Percentiles rank a stretch among this genome's conserved stretches.
These are phyloP conservation scores for Syngnathus floridae DNA, from an alignment of 2,113 vertebrate species.

Conservation along the genomic window DNA sequence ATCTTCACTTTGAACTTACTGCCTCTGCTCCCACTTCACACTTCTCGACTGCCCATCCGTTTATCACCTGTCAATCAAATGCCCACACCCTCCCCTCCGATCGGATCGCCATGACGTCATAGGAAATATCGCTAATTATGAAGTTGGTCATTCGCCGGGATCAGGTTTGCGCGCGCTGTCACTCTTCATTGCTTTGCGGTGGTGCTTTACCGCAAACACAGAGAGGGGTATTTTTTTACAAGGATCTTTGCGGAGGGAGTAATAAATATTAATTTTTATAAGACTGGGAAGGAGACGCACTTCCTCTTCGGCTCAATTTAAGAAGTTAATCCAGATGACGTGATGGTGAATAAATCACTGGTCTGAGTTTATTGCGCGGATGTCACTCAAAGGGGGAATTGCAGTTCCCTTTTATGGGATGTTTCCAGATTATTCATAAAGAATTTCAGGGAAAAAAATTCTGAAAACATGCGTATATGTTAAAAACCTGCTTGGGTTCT, in stretches of 20 bases:
- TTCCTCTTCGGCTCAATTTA: neutral
- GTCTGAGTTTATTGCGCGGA: neutral
- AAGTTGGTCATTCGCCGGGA: slow-evolving; percentile 19
- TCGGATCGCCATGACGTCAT: slow-evolving; percentile 18
- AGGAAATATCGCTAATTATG: slow-evolving; percentile 46
- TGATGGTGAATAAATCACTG: neutral
- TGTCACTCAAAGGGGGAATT: slow-evolving; percentile 9
- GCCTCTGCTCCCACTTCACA: slow-evolving; percentile 10
- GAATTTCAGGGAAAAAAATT: slow-evolving; percentile 37
- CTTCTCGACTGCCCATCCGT: slow-evolving; percentile 23
- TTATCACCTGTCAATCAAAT: slow-evolving; percentile 41
- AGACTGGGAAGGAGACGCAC: neutral
- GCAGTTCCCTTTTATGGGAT: slow-evolving; percentile 14
- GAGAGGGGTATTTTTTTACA: neutral
- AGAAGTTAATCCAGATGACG: slow-evolving; percentile 1
- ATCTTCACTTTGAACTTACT: slow-evolving; percentile 29
- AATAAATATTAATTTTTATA: neutral
- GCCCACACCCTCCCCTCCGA: slow-evolving; percentile 18
- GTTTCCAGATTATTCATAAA: slow-evolving; percentile 19
- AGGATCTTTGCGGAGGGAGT: neutral
- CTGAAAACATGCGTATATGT: neutral
- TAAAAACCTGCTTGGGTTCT: neutral
- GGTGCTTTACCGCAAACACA: neutral
- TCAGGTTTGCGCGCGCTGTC: slow-evolving; percentile 17
- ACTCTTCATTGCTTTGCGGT: neutral